Conservation (phyloP, 2,888 invertebrate genomes). For the Exocentrus adspersus region DNA sequence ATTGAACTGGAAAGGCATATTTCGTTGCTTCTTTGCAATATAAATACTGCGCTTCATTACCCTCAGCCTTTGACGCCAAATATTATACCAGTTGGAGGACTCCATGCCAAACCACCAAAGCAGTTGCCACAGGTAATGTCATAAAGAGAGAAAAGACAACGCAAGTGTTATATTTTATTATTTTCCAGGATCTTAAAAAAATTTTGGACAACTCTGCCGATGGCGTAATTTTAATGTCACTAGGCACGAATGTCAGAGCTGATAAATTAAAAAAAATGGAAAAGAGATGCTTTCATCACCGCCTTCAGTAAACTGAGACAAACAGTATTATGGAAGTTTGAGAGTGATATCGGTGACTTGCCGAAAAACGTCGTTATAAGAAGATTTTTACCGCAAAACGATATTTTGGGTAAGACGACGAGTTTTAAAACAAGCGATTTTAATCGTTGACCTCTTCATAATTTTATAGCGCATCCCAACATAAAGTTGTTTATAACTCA, state of each 20-base stretch:
- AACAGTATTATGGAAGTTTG: slow-evolving; percentile 62
- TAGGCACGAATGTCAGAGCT: slow-evolving; percentile 58
- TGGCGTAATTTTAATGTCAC: slow-evolving; percentile 59
- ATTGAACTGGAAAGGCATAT: slow-evolving; percentile 48
- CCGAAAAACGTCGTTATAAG: slow-evolving; percentile 59
- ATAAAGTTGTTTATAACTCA: slow-evolving; percentile 41
- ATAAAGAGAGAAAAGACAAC: not conserved
- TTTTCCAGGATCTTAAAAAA: slow-evolving; percentile 52
- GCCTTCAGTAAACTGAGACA: slow-evolving; percentile 58
- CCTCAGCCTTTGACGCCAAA: slow-evolving; percentile 57
- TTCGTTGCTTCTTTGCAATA: slow-evolving; percentile 54
- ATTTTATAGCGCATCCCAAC: slow-evolving; percentile 36
- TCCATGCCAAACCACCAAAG: slow-evolving; percentile 52
- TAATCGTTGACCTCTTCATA: not conserved
- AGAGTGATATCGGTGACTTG: slow-evolving; percentile 51
- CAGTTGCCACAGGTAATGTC: slow-evolving; percentile 50
- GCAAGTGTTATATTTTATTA: too few species aligned
- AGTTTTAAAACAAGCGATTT: not conserved
- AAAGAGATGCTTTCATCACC: slow-evolving; percentile 48
- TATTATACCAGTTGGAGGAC: slow-evolving; percentile 58
- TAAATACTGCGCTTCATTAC: slow-evolving; percentile 52
- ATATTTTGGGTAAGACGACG: slow-evolving; percentile 55
- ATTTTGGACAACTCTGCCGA: slow-evolving; percentile 56
- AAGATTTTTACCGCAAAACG: slow-evolving; percentile 62
- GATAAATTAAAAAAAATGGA: slow-evolving; percentile 49